These are phyloP conservation scores for Leuciscus idus DNA, from an alignment of 2,113 vertebrate genomes.

Conservation along the genomic window DNA sequence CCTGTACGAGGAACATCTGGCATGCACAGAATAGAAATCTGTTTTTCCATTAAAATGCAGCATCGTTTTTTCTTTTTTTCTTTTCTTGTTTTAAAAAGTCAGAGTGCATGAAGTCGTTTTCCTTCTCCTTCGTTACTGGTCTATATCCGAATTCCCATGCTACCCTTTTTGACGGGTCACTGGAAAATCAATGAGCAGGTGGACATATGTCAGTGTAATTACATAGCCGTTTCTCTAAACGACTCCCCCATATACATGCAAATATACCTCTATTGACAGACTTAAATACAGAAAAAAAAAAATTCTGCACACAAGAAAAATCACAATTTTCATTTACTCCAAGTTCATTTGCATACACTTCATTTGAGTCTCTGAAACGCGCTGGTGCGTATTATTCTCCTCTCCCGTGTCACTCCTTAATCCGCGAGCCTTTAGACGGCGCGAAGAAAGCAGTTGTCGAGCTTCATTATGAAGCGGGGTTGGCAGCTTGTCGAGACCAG, in stretches of 20 bases:
- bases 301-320: slow-evolving; percentile 67
- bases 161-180: slow-evolving; percentile 99
- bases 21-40: neutral
- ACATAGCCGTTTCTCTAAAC: slow-evolving; percentile 79
- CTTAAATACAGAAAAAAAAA: slow-evolving; percentile 71
- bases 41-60: neutral
- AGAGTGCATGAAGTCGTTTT: slow-evolving; percentile 68
- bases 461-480: slow-evolving; percentile 83
- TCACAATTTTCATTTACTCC: slow-evolving; percentile 76
- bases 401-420: slow-evolving; percentile 82
- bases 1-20: slow-evolving; percentile 7
- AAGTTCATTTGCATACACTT: slow-evolving; percentile 81
- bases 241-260: slow-evolving; percentile 76
- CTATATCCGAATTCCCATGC: slow-evolving; percentile 93
- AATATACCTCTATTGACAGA: slow-evolving; percentile 74
- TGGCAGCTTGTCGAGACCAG: slow-evolving; percentile 85
- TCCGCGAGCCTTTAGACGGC: slow-evolving; percentile 82
- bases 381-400: slow-evolving; percentile 79
- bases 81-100: slow-evolving; percentile 15
- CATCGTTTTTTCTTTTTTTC: too few species aligned
- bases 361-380: slow-evolving; percentile 79
- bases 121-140: slow-evolving; percentile 78
- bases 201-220: slow-evolving; percentile 92
- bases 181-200: slow-evolving; percentile 96
- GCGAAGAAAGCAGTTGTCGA: slow-evolving; percentile 85